phyloP scores from a whole-genome alignment of 2,797 vertebrate species.

The Pantherophis vulpinus region DNA sequence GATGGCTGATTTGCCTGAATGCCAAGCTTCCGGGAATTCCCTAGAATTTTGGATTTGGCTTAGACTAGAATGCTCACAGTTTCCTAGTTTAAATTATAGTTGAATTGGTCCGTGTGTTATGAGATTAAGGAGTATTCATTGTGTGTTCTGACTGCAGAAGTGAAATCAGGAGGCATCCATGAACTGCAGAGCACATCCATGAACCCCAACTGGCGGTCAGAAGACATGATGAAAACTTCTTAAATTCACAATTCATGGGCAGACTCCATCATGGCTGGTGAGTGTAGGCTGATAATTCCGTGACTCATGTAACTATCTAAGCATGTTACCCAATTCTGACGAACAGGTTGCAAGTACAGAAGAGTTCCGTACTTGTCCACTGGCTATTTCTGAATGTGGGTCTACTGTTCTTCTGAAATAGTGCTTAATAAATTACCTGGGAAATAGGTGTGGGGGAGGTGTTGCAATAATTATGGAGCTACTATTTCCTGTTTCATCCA shows the following conservation, averaged over 20 bases:
- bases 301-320: background rate
- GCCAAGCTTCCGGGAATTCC: background rate
- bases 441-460: background rate
- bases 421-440: background rate
- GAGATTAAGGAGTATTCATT: background rate
- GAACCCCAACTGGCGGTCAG: background rate
- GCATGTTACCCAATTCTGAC: background rate
- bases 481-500: background rate
- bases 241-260: background rate
- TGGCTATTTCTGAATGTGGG: background rate
- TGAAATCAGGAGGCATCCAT: background rate
- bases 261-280: background rate
- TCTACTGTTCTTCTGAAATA: background rate
- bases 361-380: background rate
- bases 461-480: background rate
- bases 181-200: background rate
- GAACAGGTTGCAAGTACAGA: background rate
- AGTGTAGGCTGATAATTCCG: background rate
- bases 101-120: background rate
- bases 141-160: background rate
- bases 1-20: background rate
- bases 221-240: background rate
- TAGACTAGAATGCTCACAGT: background rate
- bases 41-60: background rate
- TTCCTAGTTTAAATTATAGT: background rate